Percentiles rank a stretch among this genome's conserved stretches.
These are phyloP conservation scores for Lasioglossum vierecki DNA, from an alignment of 2,888 invertebrate species.

Conservation along the genomic window DNA sequence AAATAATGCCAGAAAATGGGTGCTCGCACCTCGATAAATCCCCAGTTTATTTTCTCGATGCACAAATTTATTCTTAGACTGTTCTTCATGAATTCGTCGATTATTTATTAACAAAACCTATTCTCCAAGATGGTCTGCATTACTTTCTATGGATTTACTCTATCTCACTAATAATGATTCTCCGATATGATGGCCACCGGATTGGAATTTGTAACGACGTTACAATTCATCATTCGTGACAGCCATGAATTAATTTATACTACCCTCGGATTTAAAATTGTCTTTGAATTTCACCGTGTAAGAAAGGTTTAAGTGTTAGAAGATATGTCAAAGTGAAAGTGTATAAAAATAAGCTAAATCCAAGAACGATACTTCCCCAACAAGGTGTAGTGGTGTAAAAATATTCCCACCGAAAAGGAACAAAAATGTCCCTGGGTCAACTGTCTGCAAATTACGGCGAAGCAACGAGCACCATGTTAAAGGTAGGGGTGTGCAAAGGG, in stretches of 20 bases:
- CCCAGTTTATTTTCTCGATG: neutral
- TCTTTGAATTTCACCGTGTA: neutral
- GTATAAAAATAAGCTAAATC: neutral
- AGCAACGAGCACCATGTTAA: neutral
- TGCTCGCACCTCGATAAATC: too few relatives aligned
- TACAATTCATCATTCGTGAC: neutral
- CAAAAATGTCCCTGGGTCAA: neutral
- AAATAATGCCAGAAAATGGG: too few relatives aligned
- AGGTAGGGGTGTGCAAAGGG: neutral
- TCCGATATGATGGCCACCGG: neutral
- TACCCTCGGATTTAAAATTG: neutral
- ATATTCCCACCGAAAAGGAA: neutral
- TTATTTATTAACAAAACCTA: neutral
- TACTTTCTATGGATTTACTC: neutral
- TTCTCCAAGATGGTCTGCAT: neutral
- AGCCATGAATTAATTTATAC: neutral
- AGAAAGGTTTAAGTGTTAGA: too few relatives aligned
- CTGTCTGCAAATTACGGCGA: neutral
- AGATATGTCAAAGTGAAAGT: too few relatives aligned
- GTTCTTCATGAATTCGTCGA: neutral
- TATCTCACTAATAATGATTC: neutral
- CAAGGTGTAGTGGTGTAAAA: neutral
- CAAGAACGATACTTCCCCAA: neutral
- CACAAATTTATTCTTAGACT: neutral
- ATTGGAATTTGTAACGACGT: neutral